Conservation (phyloP, 2,888 invertebrate species). For the Thumatha senex region DNA sequence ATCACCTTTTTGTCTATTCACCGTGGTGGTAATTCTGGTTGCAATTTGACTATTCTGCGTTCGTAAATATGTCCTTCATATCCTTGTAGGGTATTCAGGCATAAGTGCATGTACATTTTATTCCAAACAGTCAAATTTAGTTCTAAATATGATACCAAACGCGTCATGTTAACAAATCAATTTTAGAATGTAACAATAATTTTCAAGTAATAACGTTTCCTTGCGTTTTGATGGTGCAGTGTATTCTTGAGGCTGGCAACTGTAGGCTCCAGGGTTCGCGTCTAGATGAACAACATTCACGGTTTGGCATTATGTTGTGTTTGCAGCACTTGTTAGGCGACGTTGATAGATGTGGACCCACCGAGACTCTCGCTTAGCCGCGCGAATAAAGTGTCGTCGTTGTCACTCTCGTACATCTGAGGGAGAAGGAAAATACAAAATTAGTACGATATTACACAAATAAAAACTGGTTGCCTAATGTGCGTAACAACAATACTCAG, state of each 20-base stretch:
- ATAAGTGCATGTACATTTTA: constrained; percentile 12
- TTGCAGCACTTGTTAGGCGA: constrained; percentile 43
- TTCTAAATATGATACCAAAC: constrained; percentile 16
- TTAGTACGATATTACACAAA: constrained; percentile 7
- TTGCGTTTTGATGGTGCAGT: too few relatives aligned
- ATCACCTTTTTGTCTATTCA: too few relatives aligned
- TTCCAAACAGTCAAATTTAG: constrained; percentile 17
- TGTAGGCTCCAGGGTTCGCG: constrained; percentile 5
- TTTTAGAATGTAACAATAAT: too few relatives aligned
- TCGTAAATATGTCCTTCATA: too few relatives aligned
- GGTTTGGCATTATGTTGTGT: constrained; percentile 1
- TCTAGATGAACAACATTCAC: constrained; percentile 7
- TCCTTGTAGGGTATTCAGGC: too few relatives aligned
- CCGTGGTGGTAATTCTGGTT: too few relatives aligned
- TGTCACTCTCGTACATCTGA: constrained; percentile 47
- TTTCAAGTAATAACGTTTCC: too few relatives aligned
- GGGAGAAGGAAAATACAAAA: constrained; percentile 20
- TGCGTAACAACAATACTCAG: not conserved
- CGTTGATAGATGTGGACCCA: constrained; percentile 45
- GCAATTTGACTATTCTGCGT: too few relatives aligned
- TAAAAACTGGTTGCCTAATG: not conserved
- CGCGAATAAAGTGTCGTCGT: constrained; percentile 62
- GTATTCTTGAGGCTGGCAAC: not conserved
- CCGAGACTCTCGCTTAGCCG: constrained; percentile 46
- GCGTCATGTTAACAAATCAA: constrained; percentile 18